These are phyloP conservation scores for Acanthosepion esculentum DNA, from an alignment of 2,888 invertebrate genomes.

Conservation along the genomic window DNA sequence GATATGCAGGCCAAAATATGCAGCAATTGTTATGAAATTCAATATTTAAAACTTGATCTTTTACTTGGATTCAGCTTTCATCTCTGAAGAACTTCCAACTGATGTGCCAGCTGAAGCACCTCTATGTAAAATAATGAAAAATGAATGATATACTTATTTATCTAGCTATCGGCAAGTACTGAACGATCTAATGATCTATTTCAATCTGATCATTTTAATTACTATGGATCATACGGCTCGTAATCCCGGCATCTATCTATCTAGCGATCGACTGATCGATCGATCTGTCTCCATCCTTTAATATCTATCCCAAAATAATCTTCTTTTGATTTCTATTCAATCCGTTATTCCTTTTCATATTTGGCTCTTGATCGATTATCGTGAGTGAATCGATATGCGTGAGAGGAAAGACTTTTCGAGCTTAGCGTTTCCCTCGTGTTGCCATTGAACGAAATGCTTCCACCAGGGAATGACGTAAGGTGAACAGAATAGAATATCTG, in stretches of 20 bases:
- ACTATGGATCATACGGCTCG: too few relatives aligned
- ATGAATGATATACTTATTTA: not conserved
- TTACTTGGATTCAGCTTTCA: too few relatives aligned
- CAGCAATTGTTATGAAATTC: too few relatives aligned
- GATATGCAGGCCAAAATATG: too few relatives aligned
- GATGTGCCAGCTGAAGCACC: too few relatives aligned
- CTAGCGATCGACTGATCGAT: not conserved
- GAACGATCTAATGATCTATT: not conserved
- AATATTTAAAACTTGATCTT: too few relatives aligned
- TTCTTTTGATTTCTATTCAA: not conserved
- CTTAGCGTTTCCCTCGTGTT: not conserved
- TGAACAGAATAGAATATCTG: not conserved
- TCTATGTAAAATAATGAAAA: too few relatives aligned
- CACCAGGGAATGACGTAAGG: not conserved
- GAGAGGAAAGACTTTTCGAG: not conserved
- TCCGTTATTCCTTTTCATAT: slow-evolving; percentile 33
- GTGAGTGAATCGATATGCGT: not conserved
- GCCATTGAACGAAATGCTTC: not conserved
- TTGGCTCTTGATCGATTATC: not conserved
- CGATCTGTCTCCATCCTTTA: not conserved
- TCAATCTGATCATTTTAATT: not conserved
- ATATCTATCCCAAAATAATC: slow-evolving; percentile 21
- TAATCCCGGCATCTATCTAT: not conserved
- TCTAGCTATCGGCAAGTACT: not conserved
- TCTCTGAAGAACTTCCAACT: too few relatives aligned